Base-by-base conservation (phyloP, 2,888 invertebrate species). In the Synanthedon formicaeformis region DNA sequence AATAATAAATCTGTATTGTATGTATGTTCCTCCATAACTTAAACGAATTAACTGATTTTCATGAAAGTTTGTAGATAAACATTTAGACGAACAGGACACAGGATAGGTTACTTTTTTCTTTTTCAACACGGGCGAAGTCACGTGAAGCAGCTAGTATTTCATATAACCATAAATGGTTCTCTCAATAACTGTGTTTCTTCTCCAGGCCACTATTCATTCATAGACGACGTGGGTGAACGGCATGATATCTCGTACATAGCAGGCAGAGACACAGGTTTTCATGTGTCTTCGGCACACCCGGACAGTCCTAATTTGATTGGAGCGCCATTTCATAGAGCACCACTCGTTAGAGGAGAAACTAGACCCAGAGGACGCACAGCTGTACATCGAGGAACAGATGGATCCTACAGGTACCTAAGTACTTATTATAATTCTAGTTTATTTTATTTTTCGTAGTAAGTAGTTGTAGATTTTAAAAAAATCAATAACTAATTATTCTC, bases 201-300 rank as follows among this genome's bases (percentile, higher is more conserved):
- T 45, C 48, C 75, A 88, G 93, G 92, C 14, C 88, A 90, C 56
- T 94, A 93, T 68, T 91, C 92, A 0, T 94, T 90, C 68, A 78
- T 93, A 16, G 94, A 94, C 63, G 94, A 94, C 66, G 90, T 92
- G 34, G 94, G 94, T 0, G 92, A 93, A 65, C 85, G 91, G 1
- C 93, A 94, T 66, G 91, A 92, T 60, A 93, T 94, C 0, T 90
- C 92, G 18, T 94, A 92, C 76, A 91, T 92, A 45, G 94, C 94
- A 3, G 93, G 94, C 0, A 89, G 92, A 48, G 91, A 91, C 57
- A 93, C 92, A 0, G 94, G 94, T 0, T 94, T 93, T 74, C 92
- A 93, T 68, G 93, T 94, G 2, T 91, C 91, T 23, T 92, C 91
- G 0, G 89, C 91, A 0, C 88, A 89, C 58, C 92, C 92, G 0